Percentiles rank a stretch among this genome's conserved stretches.
These are phyloP conservation scores for Spilogale gracilis DNA, from an alignment of 2,113 vertebrate species.

Conservation along the genomic window DNA sequence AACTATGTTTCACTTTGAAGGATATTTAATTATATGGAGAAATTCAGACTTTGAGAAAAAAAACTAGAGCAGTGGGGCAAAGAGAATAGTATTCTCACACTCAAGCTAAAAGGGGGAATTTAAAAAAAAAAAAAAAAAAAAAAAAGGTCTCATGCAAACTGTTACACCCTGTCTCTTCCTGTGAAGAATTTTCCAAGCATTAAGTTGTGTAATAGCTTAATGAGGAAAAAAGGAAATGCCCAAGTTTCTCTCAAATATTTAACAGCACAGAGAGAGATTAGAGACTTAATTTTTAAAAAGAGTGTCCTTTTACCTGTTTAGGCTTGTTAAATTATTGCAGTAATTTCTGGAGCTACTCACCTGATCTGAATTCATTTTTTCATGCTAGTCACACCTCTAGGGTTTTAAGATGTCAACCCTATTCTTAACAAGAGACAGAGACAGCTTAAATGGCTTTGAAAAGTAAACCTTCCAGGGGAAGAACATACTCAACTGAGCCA, in stretches of 20 bases:
- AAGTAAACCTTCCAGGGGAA: not conserved
- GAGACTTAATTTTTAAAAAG: slow-evolving; percentile 44
- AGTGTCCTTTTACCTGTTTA: slow-evolving; percentile 21
- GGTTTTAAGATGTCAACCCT: not conserved
- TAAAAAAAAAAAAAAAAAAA: not conserved
- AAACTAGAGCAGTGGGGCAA: not conserved
- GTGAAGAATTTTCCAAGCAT: slow-evolving; percentile 76
- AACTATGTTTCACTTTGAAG: slow-evolving; percentile 66
- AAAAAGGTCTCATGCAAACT: slow-evolving; percentile 58
- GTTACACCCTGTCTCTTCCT: slow-evolving; percentile 75
- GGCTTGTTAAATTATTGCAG: slow-evolving; percentile 53
- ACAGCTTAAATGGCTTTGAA: not conserved
- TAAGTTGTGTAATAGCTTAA: slow-evolving; percentile 60
- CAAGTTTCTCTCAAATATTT: slow-evolving; percentile 61
- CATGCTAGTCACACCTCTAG: not conserved
- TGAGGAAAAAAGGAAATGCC: slow-evolving; percentile 29
- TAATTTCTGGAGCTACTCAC: slow-evolving; percentile 42
- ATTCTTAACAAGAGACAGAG: not conserved
- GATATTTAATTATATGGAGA: slow-evolving; percentile 56
- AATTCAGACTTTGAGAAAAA: slow-evolving; percentile 60
- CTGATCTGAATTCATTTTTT: slow-evolving; percentile 43
- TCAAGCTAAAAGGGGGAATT: slow-evolving; percentile 47
- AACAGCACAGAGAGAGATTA: slow-evolving; percentile 50
- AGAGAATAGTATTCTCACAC: slow-evolving; percentile 17
- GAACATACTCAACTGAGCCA: not conserved